Base-by-base conservation (phyloP, 2,888 invertebrate species). In the Cephalotes varians region DNA sequence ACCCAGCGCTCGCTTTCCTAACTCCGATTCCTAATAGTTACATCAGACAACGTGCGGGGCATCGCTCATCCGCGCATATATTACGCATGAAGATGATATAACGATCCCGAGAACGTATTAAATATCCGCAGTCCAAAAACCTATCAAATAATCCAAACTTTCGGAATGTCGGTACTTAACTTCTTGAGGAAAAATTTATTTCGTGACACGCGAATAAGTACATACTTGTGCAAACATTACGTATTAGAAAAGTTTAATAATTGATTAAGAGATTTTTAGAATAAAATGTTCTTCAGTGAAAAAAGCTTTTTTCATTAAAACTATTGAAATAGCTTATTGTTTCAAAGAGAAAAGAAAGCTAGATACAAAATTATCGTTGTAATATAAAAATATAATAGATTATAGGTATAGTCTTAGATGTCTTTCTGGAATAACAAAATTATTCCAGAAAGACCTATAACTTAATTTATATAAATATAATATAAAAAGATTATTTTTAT, bases 11-110 rank as follows among this genome's bases (percentile, higher is more conserved):
- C 84, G 86, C 88, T 87, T 87, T 87, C 86, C n/a, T 73, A 88
- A 88, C 84, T 90, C 73, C 81, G 72, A 58, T 73, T 83, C 71
- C 56, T 87, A 91, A 91, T 91, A 87, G 88, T 86, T 87, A 88
- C 84, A 87, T 89, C 85, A 71, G 77, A 44, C 79, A 47, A 47
- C 31, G 60, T n/a, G 31, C 28, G 37, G 60, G 56, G 12, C n/a
- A 21, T 65, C 34, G 81, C 44, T 56, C 81, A 65, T 64, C 31
- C 73, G 81, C 31, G 12, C 56, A 73, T 74, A 81, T 74, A 81
- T 74, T 65, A 65, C 74, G 81, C 51, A 73, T 44, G 44, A 81
- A 54, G 62, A 34, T 40, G 62, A 72, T 18, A 67, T 25, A 54
- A 34, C 12, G 37, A 60, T 21, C 47, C 34, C 25, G 18, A 31